Conservation (phyloP, 2,113 vertebrate genomes). For the Motacilla tschutschensis region DNA sequence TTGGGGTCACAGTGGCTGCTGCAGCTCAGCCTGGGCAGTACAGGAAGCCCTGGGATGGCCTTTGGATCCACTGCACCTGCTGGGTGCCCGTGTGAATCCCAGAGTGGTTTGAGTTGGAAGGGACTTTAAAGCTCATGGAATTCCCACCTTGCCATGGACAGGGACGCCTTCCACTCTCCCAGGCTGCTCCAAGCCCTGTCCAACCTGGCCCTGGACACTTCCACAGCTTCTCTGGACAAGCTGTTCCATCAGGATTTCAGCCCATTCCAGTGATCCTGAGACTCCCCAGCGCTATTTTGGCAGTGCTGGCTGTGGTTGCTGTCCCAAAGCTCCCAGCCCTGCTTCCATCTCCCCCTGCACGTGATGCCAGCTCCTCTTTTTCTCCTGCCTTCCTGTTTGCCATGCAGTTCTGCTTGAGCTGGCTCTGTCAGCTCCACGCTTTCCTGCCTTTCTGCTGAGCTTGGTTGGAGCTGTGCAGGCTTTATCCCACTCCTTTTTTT, state of each 20-base stretch:
- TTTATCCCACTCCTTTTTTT: not conserved
- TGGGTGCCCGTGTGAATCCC: not conserved
- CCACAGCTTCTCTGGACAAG: not conserved
- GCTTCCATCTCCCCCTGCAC: not conserved
- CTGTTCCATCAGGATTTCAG: not conserved
- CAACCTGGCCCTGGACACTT: accelerated
- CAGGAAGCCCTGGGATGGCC: not conserved
- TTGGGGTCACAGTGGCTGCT: not conserved
- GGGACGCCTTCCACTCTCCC: not conserved
- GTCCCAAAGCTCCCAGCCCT: not conserved
- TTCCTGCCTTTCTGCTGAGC: conserved; percentile 14
- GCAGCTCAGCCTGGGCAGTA: not conserved
- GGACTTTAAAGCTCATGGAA: not conserved
- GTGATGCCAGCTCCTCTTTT: not conserved
- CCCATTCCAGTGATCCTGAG: not conserved
- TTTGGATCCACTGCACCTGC: accelerated
- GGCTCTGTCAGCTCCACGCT: not conserved
- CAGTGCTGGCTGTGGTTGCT: not conserved
- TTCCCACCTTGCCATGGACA: not conserved
- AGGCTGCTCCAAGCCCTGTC: accelerated
- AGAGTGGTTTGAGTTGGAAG: not conserved
- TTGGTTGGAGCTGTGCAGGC: not conserved
- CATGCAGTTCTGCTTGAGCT: not conserved
- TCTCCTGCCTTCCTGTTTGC: not conserved
- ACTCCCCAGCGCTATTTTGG: not conserved